Percentiles rank a stretch among this genome's conserved stretches.
Evolutionary conservation across 2,888 invertebrate genomes (phyloP).

Genomic region (Tachina grossa): DNA sequence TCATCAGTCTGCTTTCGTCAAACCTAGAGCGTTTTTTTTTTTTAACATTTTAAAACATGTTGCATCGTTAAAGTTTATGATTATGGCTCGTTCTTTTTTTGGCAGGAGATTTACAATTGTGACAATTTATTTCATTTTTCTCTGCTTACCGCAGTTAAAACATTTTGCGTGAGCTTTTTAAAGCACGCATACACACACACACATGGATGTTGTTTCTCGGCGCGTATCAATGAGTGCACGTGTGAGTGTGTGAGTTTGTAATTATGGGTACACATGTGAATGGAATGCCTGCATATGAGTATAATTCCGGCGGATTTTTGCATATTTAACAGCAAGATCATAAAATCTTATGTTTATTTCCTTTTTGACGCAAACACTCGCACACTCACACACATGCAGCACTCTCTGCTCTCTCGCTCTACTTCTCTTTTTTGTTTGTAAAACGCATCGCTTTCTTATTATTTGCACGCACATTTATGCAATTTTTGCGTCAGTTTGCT

Average conservation of each 20-base stretch:
- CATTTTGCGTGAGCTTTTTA: slow-evolving; percentile 63
- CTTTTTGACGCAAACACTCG: slow-evolving; percentile 51
- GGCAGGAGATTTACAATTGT: slow-evolving; percentile 74
- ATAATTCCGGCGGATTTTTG: slow-evolving; percentile 69
- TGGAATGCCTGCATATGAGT: slow-evolving; percentile 53
- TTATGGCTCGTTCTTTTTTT: slow-evolving; percentile 76
- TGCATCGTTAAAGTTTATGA: slow-evolving; percentile 82
- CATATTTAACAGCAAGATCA: slow-evolving; percentile 72
- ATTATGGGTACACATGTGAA: slow-evolving; percentile 41
- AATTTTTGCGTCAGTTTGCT: slow-evolving; percentile 35
- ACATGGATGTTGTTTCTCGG: too few species aligned
- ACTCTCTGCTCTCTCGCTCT: not conserved
- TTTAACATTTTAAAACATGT: slow-evolving; percentile 70
- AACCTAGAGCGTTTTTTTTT: slow-evolving; percentile 27
- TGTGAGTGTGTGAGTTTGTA: slow-evolving; percentile 26
- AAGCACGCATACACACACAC: slow-evolving; percentile 47
- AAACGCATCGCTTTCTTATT: slow-evolving; percentile 64
- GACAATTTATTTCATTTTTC: slow-evolving; percentile 68
- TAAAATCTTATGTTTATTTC: slow-evolving; percentile 75
- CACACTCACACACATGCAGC: not conserved
- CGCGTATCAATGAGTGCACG: not conserved
- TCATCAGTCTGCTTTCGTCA: slow-evolving; percentile 16
- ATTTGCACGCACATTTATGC: slow-evolving; percentile 65
- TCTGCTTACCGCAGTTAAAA: slow-evolving; percentile 56
- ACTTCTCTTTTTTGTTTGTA: not conserved